Percentiles rank a stretch among this genome's conserved stretches.
phyloP scores from a whole-genome alignment of 2,797 vertebrate genomes.

The Leucoraja ocellata region DNA sequence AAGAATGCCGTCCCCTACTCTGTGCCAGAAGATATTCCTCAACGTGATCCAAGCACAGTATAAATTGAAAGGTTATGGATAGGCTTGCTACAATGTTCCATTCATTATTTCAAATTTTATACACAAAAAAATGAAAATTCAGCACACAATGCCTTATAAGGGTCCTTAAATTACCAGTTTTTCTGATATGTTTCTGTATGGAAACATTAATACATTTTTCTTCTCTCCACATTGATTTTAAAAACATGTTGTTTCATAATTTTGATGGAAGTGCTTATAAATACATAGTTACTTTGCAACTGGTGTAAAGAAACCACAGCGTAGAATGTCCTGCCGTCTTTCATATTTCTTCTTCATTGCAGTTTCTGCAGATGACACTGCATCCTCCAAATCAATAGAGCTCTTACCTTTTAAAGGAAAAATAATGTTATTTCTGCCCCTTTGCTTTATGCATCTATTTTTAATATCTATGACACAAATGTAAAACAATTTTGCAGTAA shows the following conservation, averaged over 20 bases:
- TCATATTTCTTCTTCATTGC: constrained; percentile 34
- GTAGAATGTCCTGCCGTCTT: constrained; percentile 35
- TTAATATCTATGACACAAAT: background rate
- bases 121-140: background rate
- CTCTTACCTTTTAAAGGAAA: background rate
- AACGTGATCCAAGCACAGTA: background rate
- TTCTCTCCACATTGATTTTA: background rate
- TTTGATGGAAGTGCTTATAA: background rate
- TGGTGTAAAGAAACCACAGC: constrained; percentile 38
- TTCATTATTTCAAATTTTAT: background rate
- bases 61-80: background rate
- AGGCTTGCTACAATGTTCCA: background rate
- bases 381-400: background rate
- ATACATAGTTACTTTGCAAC: constrained; percentile 35
- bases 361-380: background rate
- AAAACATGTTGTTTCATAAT: background rate
- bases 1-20: too few relatives aligned
- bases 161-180: background rate
- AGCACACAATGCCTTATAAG: background rate
- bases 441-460: background rate
- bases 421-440: background rate
- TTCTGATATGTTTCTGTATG: background rate
- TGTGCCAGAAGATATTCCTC: background rate
- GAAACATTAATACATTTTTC: background rate
- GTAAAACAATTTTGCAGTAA: background rate